These are phyloP conservation scores for Sarcophaga variegata DNA, from an alignment of 2,888 invertebrate species.

Conservation along the genomic window DNA sequence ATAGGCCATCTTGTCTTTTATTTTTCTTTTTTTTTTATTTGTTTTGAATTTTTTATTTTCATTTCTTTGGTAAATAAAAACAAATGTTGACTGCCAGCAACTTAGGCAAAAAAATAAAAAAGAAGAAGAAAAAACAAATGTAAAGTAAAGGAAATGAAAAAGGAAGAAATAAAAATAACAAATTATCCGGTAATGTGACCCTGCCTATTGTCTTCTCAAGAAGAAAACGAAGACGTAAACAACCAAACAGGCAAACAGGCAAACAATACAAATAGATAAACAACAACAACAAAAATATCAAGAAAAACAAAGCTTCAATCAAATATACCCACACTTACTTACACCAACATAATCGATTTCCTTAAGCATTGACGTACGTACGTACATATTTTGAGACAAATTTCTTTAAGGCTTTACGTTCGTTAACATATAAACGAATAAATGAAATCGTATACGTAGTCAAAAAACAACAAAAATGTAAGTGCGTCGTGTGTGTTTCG, in stretches of 20 bases:
- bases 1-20: slow-evolving; percentile 49
- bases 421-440: slow-evolving; percentile 7
- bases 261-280: slow-evolving; percentile 3
- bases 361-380: slow-evolving; percentile 57
- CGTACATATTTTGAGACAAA: slow-evolving; percentile 38
- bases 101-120: background rate
- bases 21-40: slow-evolving; percentile 44
- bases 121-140: slow-evolving; percentile 10
- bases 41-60: slow-evolving; percentile 26
- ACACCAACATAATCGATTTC: slow-evolving; percentile 61
- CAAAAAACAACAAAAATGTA: no score
- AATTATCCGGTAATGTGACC: slow-evolving; percentile 67
- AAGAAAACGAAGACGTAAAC: no score
- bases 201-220: slow-evolving; percentile 64
- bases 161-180: slow-evolving; percentile 63
- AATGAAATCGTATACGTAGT: slow-evolving; percentile 34
- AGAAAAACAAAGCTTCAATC: slow-evolving; percentile 53
- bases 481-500: background rate
- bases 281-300: background rate
- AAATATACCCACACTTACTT: slow-evolving; percentile 52
- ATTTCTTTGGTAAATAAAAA: slow-evolving; percentile 22
- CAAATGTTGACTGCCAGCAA: slow-evolving; percentile 30
- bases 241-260: background rate
- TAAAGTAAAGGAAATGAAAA: slow-evolving; percentile 4
- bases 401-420: background rate